Conservation (phyloP, 2,797 vertebrate genomes). For the Myotis pilosus region DNA sequence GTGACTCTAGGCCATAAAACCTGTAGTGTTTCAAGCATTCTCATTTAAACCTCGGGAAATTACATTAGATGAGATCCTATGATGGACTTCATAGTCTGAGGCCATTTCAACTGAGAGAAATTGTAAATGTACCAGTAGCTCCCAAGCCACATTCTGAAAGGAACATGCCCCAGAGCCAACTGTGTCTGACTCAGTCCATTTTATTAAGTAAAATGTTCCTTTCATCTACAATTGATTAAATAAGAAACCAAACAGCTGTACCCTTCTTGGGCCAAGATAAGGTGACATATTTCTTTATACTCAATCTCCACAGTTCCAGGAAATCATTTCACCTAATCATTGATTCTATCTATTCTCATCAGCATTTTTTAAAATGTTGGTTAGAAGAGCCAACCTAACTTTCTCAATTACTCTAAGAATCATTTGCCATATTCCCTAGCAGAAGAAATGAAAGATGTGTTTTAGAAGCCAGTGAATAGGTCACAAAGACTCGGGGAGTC, state of each 20-base stretch:
- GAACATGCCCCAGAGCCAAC: neutral
- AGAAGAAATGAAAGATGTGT: slow-evolving; percentile 38
- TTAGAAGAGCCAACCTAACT: slow-evolving; percentile 56
- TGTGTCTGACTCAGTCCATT: slow-evolving; percentile 41
- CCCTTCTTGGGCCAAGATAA: neutral
- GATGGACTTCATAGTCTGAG: neutral
- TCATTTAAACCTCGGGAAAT: slow-evolving; percentile 37
- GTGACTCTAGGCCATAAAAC: neutral
- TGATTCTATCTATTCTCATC: slow-evolving; percentile 1
- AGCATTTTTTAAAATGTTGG: slow-evolving; percentile 32
- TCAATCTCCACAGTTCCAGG: slow-evolving; percentile 10
- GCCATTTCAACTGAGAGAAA: slow-evolving; percentile 14
- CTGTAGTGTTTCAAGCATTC: neutral
- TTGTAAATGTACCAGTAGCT: slow-evolving; percentile 6
- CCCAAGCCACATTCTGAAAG: slow-evolving; percentile 34
- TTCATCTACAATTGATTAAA: slow-evolving; percentile 64
- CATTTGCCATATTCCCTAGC: neutral
- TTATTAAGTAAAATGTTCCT: slow-evolving; percentile 64
- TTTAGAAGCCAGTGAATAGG: slow-evolving; percentile 47
- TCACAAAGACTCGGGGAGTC: neutral
- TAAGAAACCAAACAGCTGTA: slow-evolving; percentile 48
- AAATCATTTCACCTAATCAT: slow-evolving; percentile 47
- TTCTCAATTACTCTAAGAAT: slow-evolving; percentile 45
- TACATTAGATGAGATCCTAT: slow-evolving; percentile 8
- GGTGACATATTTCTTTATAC: slow-evolving; percentile 45